These are phyloP conservation scores for Polydrusus tereticollis DNA, from an alignment of 2,888 invertebrate genomes.

Conservation along the genomic window DNA sequence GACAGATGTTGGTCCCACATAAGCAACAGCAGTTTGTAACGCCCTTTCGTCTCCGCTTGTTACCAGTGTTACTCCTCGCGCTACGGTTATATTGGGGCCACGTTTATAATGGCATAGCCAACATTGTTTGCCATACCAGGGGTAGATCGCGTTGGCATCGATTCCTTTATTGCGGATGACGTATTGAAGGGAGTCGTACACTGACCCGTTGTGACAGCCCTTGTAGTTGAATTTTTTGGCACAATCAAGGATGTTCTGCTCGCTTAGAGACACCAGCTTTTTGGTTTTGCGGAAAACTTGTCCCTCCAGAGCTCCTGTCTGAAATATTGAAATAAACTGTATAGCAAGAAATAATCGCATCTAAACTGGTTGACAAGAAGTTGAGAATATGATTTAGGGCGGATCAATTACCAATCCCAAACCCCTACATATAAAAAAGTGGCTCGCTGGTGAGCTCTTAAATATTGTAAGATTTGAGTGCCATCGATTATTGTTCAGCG, in stretches of 20 bases:
- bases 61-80: background rate
- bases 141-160: background rate
- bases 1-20: constrained; percentile 84
- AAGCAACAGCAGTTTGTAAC: constrained; percentile 70
- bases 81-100: background rate
- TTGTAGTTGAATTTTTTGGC: background rate
- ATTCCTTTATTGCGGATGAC: background rate
- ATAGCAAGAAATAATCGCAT: too few species aligned
- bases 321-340: background rate
- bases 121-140: background rate
- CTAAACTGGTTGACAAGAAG: too few species aligned
- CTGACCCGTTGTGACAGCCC: background rate
- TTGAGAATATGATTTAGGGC: too few species aligned
- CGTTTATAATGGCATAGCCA: constrained; percentile 7
- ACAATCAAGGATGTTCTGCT: constrained; percentile 21
- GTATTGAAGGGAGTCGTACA: background rate
- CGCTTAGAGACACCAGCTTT: constrained; percentile 10
- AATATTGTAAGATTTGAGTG: too few species aligned
- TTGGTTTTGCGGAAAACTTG: background rate
- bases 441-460: too few species aligned
- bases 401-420: too few species aligned
- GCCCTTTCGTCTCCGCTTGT: background rate
- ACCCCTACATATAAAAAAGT: too few species aligned
- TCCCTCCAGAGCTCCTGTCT: constrained; percentile 24
- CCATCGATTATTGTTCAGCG: too few species aligned